Evolutionary conservation across 2,113 vertebrate genomes (phyloP), one percentile per base, ranked within the genome.

Genomic region (Oryzias woworae): DNA sequence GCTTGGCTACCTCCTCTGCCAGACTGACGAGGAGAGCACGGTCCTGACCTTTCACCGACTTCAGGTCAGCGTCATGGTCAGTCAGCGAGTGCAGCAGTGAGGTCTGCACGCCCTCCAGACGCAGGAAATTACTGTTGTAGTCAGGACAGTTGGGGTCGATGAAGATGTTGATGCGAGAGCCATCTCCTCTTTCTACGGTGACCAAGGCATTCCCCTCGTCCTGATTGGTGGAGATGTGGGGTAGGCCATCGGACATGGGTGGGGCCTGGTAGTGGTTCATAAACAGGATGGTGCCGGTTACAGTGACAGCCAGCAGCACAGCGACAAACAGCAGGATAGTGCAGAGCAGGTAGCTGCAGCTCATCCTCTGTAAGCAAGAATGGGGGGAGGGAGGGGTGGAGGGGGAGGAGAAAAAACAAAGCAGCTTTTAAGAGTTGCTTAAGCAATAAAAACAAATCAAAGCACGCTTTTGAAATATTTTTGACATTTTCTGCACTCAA

Each of bases 71-170:
- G 22, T 93, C 95, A 4, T 93, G 95, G 81, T 95, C 92, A 0
- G 91, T 92, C 64, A 99, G 55, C 0, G 93, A 92, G 6, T 87
- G 93, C 52, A 99, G 93, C 85, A 98, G 87, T 0, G 95, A 95
- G 0, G 88, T 93, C 88, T 98, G 97, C 75, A 95, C 92, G 0
- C 93, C 94, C 75, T 98, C 96, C 86, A 99, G 74, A 14, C 93
- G 94, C 53, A 95, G 72, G 18, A 98, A 92, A 84, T 95, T 87
- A 26, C 92, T 91, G 0, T 92, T 86, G 0, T 93, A 92, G 54
- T 95, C 95, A 0, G 96, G 96, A 83, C 97, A 99, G 87, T 98
- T 97, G n/a, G 96, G 97, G 85, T 98, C 97, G 1, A 99, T 96
- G 90, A 97, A 96, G 89, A 98, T 96, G 91, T 95, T 99, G 89